These are phyloP conservation scores for Phalacrocorax brasilianus DNA, from an alignment of 2,113 vertebrate species.

Conservation along the genomic window DNA sequence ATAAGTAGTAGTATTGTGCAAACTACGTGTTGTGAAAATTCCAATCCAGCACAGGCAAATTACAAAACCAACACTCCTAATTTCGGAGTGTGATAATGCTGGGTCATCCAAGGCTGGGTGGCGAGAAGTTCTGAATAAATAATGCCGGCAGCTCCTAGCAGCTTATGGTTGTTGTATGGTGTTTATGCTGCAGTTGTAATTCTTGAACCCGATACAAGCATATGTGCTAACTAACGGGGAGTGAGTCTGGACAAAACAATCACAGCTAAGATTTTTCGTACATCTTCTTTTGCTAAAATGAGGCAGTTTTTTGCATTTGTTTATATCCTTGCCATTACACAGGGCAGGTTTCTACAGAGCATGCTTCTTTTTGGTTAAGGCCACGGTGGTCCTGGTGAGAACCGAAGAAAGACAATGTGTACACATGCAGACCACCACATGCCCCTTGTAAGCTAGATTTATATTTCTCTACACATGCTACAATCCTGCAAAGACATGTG, in stretches of 20 bases:
- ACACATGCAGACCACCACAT: background rate
- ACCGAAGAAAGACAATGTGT: background rate
- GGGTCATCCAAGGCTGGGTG: constrained; percentile 57
- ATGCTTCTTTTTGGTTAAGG: background rate
- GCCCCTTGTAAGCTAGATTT: background rate
- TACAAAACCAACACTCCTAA: constrained; percentile 65
- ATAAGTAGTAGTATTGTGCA: constrained; percentile 87
- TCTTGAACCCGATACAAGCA: background rate
- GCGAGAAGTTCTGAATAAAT: constrained; percentile 57
- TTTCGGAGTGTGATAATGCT: constrained; percentile 60
- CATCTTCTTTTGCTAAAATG: background rate
- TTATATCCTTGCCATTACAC: background rate
- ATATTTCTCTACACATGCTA: background rate
- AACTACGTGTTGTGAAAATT: constrained; percentile 82
- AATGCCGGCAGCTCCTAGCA: constrained; percentile 20
- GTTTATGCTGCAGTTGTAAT: background rate
- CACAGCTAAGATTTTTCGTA: background rate
- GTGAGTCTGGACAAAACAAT: background rate
- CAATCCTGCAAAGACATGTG: background rate
- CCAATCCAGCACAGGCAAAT: constrained; percentile 72
- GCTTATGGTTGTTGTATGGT: constrained; percentile 34
- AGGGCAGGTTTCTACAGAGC: background rate
- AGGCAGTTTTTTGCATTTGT: background rate
- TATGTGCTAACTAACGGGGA: background rate
- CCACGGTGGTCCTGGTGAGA: background rate